phyloP scores from a whole-genome alignment of 1,140 invertebrate genomes.

The Zophobas morio region DNA sequence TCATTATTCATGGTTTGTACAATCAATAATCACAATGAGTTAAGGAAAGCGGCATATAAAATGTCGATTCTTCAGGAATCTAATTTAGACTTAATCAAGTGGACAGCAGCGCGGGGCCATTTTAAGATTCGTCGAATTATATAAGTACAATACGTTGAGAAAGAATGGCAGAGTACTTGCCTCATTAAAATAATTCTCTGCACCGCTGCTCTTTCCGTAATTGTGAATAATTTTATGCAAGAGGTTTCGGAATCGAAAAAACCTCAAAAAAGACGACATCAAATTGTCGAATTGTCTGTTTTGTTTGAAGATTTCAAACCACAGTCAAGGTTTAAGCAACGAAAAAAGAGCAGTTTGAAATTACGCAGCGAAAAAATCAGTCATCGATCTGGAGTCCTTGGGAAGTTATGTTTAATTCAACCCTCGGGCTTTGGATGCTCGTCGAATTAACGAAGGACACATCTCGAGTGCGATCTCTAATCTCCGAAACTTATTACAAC shows the following conservation, averaged over 20 bases:
- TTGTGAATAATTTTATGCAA: slow-evolving; percentile 31
- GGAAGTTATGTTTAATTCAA: slow-evolving; percentile 1
- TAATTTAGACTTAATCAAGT: not conserved
- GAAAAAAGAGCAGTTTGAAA: not conserved
- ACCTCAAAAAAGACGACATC: slow-evolving; percentile 26
- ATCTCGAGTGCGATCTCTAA: no score
- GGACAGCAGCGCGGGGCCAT: not conserved
- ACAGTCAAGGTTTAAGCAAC: not conserved
- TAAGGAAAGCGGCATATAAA: slow-evolving; percentile 5
- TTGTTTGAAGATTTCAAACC: not conserved
- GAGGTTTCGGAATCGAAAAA: slow-evolving; percentile 4
- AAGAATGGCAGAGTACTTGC: slow-evolving; percentile 12
- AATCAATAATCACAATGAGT: slow-evolving; percentile 15
- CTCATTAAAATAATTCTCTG: slow-evolving; percentile 35
- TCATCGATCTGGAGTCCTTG: slow-evolving; percentile 38
- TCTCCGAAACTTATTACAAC: no score
- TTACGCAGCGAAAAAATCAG: slow-evolving; percentile 17
- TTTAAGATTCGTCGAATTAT: slow-evolving; percentile 1
- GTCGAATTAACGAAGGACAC: not conserved
- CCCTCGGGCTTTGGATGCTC: no score
- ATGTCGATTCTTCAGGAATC: not conserved
- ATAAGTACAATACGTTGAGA: slow-evolving; percentile 23
- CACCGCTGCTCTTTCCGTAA: slow-evolving; percentile 28
- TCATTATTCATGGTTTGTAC: slow-evolving; percentile 22
- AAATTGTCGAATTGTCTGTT: not conserved